Evolutionary conservation across 2,797 vertebrate genomes (phyloP), one percentile per base, ranked within the genome.

Genomic region (Calcarius lapponicus): DNA sequence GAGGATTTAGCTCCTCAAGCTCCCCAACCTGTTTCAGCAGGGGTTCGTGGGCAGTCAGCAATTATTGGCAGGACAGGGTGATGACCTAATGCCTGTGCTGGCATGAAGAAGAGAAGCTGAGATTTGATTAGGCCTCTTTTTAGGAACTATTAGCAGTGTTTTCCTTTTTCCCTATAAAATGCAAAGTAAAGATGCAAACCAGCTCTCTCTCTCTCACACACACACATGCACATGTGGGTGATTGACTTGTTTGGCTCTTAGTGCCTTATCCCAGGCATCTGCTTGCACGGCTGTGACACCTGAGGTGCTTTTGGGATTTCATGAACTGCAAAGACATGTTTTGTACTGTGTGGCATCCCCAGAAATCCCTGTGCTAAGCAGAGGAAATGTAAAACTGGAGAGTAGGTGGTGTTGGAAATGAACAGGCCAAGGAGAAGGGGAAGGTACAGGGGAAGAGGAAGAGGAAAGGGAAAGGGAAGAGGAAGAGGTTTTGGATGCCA

Each of bases 221-320:
- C 8, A 19, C 6, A 8, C 11, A 24, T 17, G 16, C 2, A 7
- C 8, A 31, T 0, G 0, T 8, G 26, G 5, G 19, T 57, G 40
- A 71, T 17, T 60, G 74, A 64, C 32, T 48, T 32, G 13, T 64
- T 84, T 84, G 56, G 29, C 19, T 80, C 29, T 38, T 65, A 51
- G n/a, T 85, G 45, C 42, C 40, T 70, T 72, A 60, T 65, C 29
- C 58, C 0, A 0, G 43, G 26, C 26, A 65, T 10, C 34, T 43
- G 25, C 38, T 50, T 45, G 42, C 17, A 13, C 15, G 73, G 34
- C 81, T 87, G 22, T 40, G 34, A 85, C 47, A 58, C 28, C n/a
- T 64, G 38, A 48, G 18, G 28, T 51, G 25, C 58, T 38, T 78
- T 42, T 62, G 81, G 57, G 61, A 71, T 87, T 78, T 89, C 64